Conservation (phyloP, 2,888 invertebrate species). For the Malthinus seriepunctatus region DNA sequence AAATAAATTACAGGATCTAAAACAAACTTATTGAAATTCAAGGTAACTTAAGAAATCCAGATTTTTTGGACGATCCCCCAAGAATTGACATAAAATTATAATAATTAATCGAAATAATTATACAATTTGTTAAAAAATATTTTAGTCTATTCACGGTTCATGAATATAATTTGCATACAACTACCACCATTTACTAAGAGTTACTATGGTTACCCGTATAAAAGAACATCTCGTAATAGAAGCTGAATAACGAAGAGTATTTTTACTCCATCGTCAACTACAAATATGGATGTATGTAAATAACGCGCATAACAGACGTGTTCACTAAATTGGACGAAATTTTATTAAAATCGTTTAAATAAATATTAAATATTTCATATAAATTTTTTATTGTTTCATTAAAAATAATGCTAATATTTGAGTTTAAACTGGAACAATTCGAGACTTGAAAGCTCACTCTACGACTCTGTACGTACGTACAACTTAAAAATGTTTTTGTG, state of each 20-base stretch:
- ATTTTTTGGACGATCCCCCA: background rate
- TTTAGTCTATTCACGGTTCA: slow-evolving; percentile 13
- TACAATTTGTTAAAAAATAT: slow-evolving; percentile 14
- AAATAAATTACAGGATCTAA: no score
- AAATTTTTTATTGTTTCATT: no score
- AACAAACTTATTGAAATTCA: no score
- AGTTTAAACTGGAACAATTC: no score
- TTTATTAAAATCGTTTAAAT: background rate
- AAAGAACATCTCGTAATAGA: slow-evolving; percentile 20
- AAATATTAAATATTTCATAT: no score
- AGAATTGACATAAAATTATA: slow-evolving; percentile 1
- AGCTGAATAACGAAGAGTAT: slow-evolving; percentile 5
- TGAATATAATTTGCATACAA: slow-evolving; percentile 21
- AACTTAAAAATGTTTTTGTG: no score
- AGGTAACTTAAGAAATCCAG: background rate
- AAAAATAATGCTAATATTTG: no score
- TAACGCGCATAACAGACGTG: slow-evolving; percentile 3
- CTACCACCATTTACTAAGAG: slow-evolving; percentile 12
- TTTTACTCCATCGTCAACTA: slow-evolving; percentile 7
- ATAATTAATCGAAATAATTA: slow-evolving; percentile 8
- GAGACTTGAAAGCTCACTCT: no score
- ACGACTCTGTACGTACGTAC: no score
- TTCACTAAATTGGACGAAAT: slow-evolving; percentile 9
- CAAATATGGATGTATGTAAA: slow-evolving; percentile 16
- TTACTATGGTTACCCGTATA: slow-evolving; percentile 21